Conservation (phyloP, 2,113 vertebrate genomes). For the Sander lucioperca region DNA sequence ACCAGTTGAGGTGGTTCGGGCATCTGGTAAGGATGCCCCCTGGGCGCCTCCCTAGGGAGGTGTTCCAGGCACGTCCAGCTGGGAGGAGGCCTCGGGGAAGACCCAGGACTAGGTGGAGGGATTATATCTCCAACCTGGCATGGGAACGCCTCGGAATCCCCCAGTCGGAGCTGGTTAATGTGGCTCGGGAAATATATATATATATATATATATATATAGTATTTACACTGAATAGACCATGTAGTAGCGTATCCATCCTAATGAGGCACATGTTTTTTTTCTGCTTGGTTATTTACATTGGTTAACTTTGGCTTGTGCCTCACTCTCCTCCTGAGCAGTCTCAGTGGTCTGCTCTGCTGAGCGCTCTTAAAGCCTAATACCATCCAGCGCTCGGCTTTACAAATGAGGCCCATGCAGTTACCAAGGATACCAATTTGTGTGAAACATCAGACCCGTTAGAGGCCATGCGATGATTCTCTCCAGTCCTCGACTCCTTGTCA, state of each 20-base stretch:
- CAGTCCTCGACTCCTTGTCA: slow-evolving; percentile 55
- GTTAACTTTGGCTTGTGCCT: slow-evolving; percentile 22
- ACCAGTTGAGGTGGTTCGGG: too few relatives aligned
- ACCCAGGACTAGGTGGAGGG: too few relatives aligned
- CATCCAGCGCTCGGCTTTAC: slow-evolving; percentile 75
- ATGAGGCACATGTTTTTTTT: slow-evolving; percentile 18
- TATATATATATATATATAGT: background rate
- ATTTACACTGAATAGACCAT: slow-evolving; percentile 27
- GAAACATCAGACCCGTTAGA: slow-evolving; percentile 73
- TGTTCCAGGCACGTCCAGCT: too few relatives aligned
- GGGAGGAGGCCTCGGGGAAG: too few relatives aligned
- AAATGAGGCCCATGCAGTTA: slow-evolving; percentile 81
- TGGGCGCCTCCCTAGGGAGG: too few relatives aligned
- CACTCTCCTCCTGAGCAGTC: slow-evolving; percentile 37
- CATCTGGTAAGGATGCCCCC: too few relatives aligned
- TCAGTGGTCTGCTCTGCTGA: slow-evolving; percentile 29
- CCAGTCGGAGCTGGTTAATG: too few relatives aligned
- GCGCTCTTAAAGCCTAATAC: slow-evolving; percentile 63
- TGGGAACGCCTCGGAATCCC: too few relatives aligned
- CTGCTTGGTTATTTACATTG: slow-evolving; percentile 12
- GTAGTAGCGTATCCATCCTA: slow-evolving; percentile 11
- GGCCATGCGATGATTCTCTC: slow-evolving; percentile 62
- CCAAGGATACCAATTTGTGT: slow-evolving; percentile 82
- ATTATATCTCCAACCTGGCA: too few relatives aligned
- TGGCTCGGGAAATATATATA: too few relatives aligned